Evolutionary conservation across 2,797 vertebrate genomes (phyloP).

Genomic region (Macroramphosus scolopax): DNA sequence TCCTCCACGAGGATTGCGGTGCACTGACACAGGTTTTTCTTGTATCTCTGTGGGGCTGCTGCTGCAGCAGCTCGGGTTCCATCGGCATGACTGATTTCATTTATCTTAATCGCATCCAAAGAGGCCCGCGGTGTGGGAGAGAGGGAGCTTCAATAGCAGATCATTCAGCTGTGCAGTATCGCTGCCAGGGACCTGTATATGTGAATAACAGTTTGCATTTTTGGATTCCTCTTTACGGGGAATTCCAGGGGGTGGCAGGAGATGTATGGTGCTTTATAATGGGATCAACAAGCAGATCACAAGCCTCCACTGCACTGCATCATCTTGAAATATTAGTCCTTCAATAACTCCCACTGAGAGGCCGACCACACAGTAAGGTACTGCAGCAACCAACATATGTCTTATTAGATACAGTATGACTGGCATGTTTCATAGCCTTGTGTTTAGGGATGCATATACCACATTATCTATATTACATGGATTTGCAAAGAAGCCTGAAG

Average conservation of each 20-base stretch:
- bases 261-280: constrained; percentile 36
- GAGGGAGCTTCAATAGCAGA: constrained; percentile 33
- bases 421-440: no score
- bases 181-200: constrained; percentile 31
- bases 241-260: constrained; percentile 33
- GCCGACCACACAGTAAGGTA: constrained; percentile 13
- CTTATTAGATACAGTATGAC: no score
- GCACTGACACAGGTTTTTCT: constrained; percentile 53
- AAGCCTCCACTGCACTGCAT: constrained; percentile 25
- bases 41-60: constrained; percentile 41
- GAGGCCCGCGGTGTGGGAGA: constrained; percentile 37
- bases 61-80: constrained; percentile 42
- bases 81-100: constrained; percentile 70
- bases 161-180: constrained; percentile 44
- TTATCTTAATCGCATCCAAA: constrained; percentile 60
- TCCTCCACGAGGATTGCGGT: constrained; percentile 49
- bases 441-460: no score
- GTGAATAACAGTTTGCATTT: constrained; percentile 40
- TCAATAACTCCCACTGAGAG: constrained; percentile 41
- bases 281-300: constrained; percentile 46
- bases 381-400: constrained; percentile 15
- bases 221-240: constrained; percentile 24
- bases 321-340: constrained; percentile 18
- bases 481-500: no score
- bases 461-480: no score